These are phyloP conservation scores for Coptodon rendalli DNA, from an alignment of 2,113 vertebrate genomes.

Conservation along the genomic window DNA sequence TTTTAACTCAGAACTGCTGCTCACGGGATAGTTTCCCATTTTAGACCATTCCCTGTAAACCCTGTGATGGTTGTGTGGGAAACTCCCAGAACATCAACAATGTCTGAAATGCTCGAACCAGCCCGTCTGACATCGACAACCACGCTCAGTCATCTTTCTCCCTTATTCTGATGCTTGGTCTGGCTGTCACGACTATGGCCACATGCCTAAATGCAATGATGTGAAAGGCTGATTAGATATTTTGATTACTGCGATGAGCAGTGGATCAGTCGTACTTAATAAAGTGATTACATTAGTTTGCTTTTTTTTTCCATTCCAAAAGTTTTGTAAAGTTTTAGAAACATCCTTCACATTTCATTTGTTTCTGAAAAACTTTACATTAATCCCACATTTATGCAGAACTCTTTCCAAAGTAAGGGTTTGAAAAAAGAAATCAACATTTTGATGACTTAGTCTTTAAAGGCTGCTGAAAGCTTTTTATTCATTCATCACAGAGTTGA, in stretches of 20 bases:
- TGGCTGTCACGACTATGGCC: neutral
- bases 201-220: neutral
- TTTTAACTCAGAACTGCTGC: neutral
- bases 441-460: neutral
- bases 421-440: neutral
- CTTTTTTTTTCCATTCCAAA: accelerated
- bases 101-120: neutral
- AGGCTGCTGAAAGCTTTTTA: neutral
- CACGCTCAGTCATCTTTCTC: neutral
- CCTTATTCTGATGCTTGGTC: neutral
- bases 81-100: neutral
- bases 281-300: neutral
- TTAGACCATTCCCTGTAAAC: neutral
- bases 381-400: neutral
- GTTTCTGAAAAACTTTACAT: neutral
- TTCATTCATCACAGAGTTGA: neutral
- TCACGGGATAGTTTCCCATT: neutral
- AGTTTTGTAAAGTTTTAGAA: neutral
- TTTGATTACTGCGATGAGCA: neutral
- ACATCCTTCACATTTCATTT: neutral
- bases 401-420: neutral
- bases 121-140: accelerated
- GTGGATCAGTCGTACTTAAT: neutral
- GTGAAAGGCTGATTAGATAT: neutral
- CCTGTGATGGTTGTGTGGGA: neutral